Evolutionary conservation across 2,113 vertebrate genomes (phyloP), one percentile per base, ranked within the genome.

Genomic region (Mustela lutreola): DNA sequence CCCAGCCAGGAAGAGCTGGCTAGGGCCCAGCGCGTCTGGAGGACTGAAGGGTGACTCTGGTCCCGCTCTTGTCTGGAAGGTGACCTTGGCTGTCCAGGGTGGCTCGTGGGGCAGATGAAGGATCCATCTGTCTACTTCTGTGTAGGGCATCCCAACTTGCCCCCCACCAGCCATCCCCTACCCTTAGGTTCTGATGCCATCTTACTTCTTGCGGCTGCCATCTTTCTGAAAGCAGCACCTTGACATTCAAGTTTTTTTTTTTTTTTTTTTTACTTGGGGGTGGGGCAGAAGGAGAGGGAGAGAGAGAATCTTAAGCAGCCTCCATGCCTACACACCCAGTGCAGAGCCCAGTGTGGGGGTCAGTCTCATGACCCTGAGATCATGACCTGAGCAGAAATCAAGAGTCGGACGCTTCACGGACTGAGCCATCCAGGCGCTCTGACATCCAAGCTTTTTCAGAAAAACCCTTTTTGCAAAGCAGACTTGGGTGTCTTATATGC

Each of bases 91-190:
- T 67, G n/a, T 65, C 45, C 21, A 39, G 24, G 22, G 45, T 50
- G 39, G 71, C 39, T 63, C 45, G 16, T 24, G 16, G 28, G 76
- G 95, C 65, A 71, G 81, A 78, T 7, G 93, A 96, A 78, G 42
- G 92, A 96, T 67, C 93, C 71, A 42, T 67, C 63, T 76, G 92
- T 80, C 95, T 97, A 62, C 42, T 28, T 96, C 84, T 63, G 19
- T 91, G 78, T 89, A 82, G 71, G 36, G 19, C 94, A 84, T 84
- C 10, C 19, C 73, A 93, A 6, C 11, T 36, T 85, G 48, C 22
- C 48, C 58, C 73, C 19, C 6, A 11, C 31, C 19, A 50, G 36
- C 4, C 6, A 2, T 67, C 39, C 14, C n/a, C 11, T 28, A 21
- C 33, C 33, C 33, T 65, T 83, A 56, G 60, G 11, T 89, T 56